phyloP scores from a whole-genome alignment of 1,140 invertebrate genomes.

The Drosophila navojoa region DNA sequence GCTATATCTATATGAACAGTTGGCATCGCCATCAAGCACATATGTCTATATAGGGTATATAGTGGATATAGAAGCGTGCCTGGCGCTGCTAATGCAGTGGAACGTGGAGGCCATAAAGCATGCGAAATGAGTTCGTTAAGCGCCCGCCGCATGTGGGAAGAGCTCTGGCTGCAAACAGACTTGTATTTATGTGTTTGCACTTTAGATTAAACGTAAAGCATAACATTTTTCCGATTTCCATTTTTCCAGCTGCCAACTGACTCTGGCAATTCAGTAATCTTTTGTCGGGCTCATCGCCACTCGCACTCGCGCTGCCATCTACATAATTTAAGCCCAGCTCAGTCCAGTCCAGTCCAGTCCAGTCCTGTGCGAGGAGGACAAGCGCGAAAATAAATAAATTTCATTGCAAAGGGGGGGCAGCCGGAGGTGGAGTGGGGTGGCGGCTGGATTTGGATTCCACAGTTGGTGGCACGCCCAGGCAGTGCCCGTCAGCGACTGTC shows the following conservation, averaged over 20 bases:
- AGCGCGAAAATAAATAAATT: slow-evolving; percentile 51
- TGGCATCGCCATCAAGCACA: too few relatives aligned
- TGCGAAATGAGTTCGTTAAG: too few relatives aligned
- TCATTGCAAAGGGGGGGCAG: slow-evolving; percentile 15
- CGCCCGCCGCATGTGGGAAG: too few relatives aligned
- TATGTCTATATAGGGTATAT: too few relatives aligned
- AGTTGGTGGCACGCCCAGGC: not conserved
- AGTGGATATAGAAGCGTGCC: too few relatives aligned
- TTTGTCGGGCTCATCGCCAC: slow-evolving; percentile 41
- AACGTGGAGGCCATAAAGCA: too few relatives aligned
- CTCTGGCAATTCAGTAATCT: slow-evolving; percentile 28
- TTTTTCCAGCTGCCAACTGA: slow-evolving; percentile 12
- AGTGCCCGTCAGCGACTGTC: slow-evolving; percentile 25
- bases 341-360: not conserved
- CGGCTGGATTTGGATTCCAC: slow-evolving; percentile 13
- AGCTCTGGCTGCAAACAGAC: not conserved
- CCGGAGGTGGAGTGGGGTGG: not conserved
- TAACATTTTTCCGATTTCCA: slow-evolving; percentile 17
- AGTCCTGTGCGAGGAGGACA: slow-evolving; percentile 14
- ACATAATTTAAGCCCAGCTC: slow-evolving; percentile 39
- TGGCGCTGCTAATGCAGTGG: too few relatives aligned
- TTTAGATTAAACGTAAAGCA: slow-evolving; percentile 20
- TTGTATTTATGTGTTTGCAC: slow-evolving; percentile 1
- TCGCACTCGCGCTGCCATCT: slow-evolving; percentile 17
- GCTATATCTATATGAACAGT: too few relatives aligned